Conservation (phyloP, 2,888 invertebrate species). For the Arrhopalites spinosus region DNA sequence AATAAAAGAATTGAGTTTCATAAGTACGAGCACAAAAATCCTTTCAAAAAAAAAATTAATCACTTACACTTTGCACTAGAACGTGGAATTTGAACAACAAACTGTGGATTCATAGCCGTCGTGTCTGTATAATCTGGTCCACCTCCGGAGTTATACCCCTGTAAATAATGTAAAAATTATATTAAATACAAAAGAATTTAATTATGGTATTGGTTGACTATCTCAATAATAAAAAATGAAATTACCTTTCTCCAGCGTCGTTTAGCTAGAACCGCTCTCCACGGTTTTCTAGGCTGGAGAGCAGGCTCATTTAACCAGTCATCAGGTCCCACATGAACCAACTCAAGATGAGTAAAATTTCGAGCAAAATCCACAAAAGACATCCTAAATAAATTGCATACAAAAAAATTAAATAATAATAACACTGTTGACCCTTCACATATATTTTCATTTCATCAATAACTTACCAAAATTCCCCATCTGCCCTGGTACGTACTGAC, state of each 20-base stretch:
- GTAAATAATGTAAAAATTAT: too few species aligned
- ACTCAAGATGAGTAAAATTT: slow-evolving; percentile 70
- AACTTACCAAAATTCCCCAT: slow-evolving; percentile 72
- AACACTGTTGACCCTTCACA: too few species aligned
- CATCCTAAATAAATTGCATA: slow-evolving; percentile 68
- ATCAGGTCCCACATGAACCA: slow-evolving; percentile 77
- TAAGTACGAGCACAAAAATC: too few species aligned
- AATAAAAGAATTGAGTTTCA: too few species aligned
- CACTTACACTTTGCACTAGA: slow-evolving; percentile 66
- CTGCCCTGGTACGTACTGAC: slow-evolving; percentile 67
- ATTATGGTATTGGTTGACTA: too few species aligned
- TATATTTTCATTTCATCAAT: neutral
- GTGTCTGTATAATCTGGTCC: slow-evolving; percentile 62
- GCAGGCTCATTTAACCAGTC: slow-evolving; percentile 74
- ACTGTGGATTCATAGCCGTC: slow-evolving; percentile 72
- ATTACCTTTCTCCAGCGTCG: slow-evolving; percentile 66
- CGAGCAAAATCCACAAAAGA: slow-evolving; percentile 71
- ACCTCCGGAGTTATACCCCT: neutral
- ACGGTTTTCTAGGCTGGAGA: slow-evolving; percentile 70
- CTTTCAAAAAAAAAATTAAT: too few species aligned
- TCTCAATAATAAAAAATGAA: neutral
- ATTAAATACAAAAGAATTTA: too few species aligned
- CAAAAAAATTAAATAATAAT: slow-evolving; percentile 25
- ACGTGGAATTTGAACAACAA: slow-evolving; percentile 71
- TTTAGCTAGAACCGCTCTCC: slow-evolving; percentile 72